A percentile compares a stretch with the other conserved stretches of the same genome.
Conservation (phyloP, 2,113 vertebrate genomes). For the Ploceus nigricollis region DNA sequence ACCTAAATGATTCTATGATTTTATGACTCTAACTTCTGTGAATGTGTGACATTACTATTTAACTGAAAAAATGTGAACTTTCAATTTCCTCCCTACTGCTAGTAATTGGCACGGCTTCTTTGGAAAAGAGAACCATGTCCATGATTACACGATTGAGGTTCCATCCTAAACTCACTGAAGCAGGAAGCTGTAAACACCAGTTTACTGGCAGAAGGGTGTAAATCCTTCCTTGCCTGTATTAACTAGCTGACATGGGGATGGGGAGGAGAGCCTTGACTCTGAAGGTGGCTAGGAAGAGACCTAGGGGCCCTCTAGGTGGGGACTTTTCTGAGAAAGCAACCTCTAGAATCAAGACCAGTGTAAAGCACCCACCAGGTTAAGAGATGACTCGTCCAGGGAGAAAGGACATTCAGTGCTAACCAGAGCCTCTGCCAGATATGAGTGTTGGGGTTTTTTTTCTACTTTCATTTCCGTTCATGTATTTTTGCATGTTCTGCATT, state of each 20-base stretch:
- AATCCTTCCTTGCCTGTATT: neutral
- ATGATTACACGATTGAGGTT: neutral
- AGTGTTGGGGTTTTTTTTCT: neutral
- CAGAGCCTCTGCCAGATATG: neutral
- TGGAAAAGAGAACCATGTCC: neutral
- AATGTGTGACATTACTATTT: neutral
- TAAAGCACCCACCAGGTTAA: neutral
- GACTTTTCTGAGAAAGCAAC: neutral
- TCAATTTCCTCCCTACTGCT: neutral
- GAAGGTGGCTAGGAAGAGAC: neutral
- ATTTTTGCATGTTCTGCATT: neutral
- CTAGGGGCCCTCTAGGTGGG: neutral
- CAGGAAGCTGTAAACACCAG: neutral
- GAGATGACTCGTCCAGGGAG: neutral
- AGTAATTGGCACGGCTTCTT: neutral
- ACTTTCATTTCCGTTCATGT: neutral
- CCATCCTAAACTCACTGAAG: neutral
- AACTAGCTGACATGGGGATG: neutral
- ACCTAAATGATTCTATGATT: neutral
- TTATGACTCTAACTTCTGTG: neutral
- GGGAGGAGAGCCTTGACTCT: neutral
- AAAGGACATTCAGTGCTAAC: neutral
- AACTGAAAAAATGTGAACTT: neutral
- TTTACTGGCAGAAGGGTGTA: neutral
- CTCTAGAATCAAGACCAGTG: neutral